Conservation (phyloP, 2,797 vertebrate genomes). For the Phoebastria nigripes region DNA sequence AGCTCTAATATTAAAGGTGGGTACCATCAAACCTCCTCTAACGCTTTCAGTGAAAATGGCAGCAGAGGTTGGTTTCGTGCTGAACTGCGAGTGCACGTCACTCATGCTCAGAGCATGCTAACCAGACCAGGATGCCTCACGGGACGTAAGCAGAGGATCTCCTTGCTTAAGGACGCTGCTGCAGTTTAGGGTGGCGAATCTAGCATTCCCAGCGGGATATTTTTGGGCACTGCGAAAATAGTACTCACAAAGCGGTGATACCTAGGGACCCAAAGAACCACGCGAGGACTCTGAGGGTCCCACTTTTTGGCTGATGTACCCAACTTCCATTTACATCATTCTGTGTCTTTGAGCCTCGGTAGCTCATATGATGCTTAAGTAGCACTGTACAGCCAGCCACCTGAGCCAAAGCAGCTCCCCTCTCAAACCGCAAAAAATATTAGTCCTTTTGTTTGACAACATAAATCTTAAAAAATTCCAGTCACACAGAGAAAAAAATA, state of each 20-base stretch:
- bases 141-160: background rate
- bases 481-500: background rate
- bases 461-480: background rate
- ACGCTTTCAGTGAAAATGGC: background rate
- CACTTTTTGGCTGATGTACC: background rate
- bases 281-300: background rate
- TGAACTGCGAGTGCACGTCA: accelerated
- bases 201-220: background rate
- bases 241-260: background rate
- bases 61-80: background rate
- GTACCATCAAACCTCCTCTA: background rate
- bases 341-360: background rate
- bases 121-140: background rate
- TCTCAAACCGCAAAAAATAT: background rate
- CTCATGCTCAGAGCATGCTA: background rate
- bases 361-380: background rate
- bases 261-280: background rate
- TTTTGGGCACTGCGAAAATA: background rate
- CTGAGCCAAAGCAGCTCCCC: background rate
- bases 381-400: background rate
- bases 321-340: background rate
- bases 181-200: background rate
- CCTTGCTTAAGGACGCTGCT: background rate
- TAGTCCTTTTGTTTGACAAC: background rate
- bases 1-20: background rate